Percentiles rank a stretch among this genome's conserved stretches.
phyloP scores from a whole-genome alignment of 1,140 invertebrate genomes.

The Cyclina sinensis region DNA sequence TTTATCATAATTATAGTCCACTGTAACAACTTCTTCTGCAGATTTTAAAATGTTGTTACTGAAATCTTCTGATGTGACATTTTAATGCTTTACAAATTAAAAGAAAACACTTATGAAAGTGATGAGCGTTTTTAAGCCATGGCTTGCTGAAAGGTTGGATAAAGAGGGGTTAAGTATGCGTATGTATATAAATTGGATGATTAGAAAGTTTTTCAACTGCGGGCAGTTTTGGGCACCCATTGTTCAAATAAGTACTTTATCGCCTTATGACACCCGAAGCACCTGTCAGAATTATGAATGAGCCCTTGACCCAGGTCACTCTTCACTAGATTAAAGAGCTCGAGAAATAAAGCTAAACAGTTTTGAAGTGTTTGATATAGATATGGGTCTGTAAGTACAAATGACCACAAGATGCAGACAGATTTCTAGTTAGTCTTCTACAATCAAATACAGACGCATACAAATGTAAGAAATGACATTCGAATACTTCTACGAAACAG shows the following conservation, averaged over 20 bases:
- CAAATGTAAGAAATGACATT: too few species aligned
- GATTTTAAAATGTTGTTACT: not conserved
- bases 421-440: too few species aligned
- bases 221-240: not conserved
- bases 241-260: slow-evolving; percentile 34
- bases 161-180: not conserved
- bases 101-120: not conserved
- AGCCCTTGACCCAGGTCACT: slow-evolving; percentile 4
- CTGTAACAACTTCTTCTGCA: not conserved
- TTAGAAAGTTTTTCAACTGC: not conserved
- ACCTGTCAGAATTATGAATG: slow-evolving; percentile 39
- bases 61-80: not conserved
- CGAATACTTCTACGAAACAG: too few species aligned
- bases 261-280: not conserved
- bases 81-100: not conserved
- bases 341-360: not conserved
- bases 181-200: not conserved
- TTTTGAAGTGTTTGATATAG: not conserved
- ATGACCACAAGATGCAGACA: too few species aligned
- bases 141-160: not conserved
- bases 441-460: too few species aligned
- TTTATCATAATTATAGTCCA: too few species aligned
- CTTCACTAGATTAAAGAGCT: not conserved
- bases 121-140: not conserved
- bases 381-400: too few species aligned